Conservation (phyloP, 2,888 invertebrate genomes). For the Macaria notata region DNA sequence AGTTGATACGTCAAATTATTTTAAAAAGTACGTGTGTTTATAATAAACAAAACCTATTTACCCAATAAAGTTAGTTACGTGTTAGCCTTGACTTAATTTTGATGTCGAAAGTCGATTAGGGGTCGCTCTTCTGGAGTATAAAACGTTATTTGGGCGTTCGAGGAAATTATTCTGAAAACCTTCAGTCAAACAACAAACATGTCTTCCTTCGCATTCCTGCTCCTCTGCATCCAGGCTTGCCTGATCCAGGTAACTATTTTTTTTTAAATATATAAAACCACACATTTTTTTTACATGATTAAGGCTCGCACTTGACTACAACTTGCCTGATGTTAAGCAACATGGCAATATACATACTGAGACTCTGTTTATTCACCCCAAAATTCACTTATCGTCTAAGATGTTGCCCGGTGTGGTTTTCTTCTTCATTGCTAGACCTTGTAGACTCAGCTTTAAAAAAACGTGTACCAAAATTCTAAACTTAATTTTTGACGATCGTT, state of each 20-base stretch:
- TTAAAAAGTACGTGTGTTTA: neutral
- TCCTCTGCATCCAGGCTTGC: conserved; percentile 35
- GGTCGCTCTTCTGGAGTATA: neutral
- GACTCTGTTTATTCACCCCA: too few species aligned
- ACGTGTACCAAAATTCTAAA: too few species aligned
- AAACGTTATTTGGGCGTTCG: conserved; percentile 2
- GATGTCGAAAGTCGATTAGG: neutral
- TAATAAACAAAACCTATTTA: neutral
- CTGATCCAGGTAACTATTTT: conserved; percentile 38
- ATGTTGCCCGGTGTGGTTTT: too few species aligned
- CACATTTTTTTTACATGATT: too few species aligned
- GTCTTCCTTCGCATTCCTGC: conserved; percentile 29
- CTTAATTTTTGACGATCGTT: too few species aligned
- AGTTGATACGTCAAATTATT: neutral
- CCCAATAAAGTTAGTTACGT: neutral
- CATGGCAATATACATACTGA: too few species aligned
- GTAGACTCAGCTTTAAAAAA: too few species aligned
- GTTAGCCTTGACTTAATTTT: neutral
- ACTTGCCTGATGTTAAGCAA: too few species aligned
- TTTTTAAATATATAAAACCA: too few species aligned
- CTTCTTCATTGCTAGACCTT: too few species aligned
- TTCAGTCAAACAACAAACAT: conserved; percentile 29
- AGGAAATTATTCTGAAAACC: conserved; percentile 17
- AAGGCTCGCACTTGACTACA: too few species aligned
- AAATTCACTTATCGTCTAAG: too few species aligned